These are phyloP conservation scores for Gonocerus acuteangulatus DNA, from an alignment of 2,888 invertebrate species.

Conservation along the genomic window DNA sequence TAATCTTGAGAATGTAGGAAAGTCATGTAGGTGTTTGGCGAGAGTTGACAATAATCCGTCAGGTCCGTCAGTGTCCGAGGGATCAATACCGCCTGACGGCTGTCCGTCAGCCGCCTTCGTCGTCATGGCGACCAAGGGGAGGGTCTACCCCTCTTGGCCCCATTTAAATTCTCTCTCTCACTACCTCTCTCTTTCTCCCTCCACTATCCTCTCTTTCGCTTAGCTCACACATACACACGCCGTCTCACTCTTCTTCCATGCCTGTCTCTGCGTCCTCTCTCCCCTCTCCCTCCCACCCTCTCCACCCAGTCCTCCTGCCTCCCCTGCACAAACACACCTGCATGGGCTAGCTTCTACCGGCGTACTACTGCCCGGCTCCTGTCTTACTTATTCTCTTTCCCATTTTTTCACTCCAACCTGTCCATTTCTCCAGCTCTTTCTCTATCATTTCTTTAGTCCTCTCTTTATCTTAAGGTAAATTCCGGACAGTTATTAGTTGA, in stretches of 20 bases:
- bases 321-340: slow-evolving; percentile 47
- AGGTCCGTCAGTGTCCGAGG: slow-evolving; percentile 37
- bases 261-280: too few relatives aligned
- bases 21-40: too few relatives aligned
- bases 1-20: too few relatives aligned
- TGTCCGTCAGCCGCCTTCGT: slow-evolving; percentile 36
- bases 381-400: too few relatives aligned
- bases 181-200: slow-evolving; percentile 17
- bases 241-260: slow-evolving; percentile 36
- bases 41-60: slow-evolving; percentile 37
- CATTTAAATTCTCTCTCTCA: slow-evolving; percentile 24
- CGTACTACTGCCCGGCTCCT: too few relatives aligned
- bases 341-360: slow-evolving; percentile 45
- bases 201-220: slow-evolving; percentile 3
- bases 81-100: slow-evolving; percentile 36
- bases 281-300: slow-evolving; percentile 32
- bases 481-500: too few relatives aligned
- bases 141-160: slow-evolving; percentile 25
- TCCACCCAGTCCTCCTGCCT: slow-evolving; percentile 40
- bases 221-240: slow-evolving; percentile 33
- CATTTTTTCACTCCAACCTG: background rate
- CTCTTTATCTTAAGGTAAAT: slow-evolving; percentile 10
- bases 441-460: slow-evolving; percentile 17
- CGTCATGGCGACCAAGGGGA: slow-evolving; percentile 35
- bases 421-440: background rate